Conservation (phyloP, 2,888 invertebrate species). For the Watsonalla binaria region DNA sequence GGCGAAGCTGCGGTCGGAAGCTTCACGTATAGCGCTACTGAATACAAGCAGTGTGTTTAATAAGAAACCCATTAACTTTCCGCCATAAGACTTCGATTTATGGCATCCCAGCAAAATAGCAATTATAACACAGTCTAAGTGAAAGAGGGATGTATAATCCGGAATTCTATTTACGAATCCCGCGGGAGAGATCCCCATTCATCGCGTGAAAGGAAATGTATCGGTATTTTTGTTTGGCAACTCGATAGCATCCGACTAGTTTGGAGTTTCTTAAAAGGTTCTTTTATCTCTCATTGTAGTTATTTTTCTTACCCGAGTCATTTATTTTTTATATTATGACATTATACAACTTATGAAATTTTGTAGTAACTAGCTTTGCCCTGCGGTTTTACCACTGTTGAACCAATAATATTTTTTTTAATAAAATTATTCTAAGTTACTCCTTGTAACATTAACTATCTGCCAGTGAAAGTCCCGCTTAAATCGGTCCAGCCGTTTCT, state of each 20-base stretch:
- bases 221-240: constrained; percentile 45
- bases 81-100: neutral
- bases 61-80: no score
- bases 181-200: constrained; percentile 17
- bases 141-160: constrained; percentile 13
- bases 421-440: no score
- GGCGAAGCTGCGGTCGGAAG: no score
- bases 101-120: constrained; percentile 18
- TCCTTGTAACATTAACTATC: no score
- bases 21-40: no score
- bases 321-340: neutral
- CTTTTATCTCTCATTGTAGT: constrained; percentile 28
- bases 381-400: no score
- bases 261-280: constrained; percentile 46
- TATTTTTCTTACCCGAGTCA: neutral
- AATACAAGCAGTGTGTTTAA: no score
- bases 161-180: constrained; percentile 2
- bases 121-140: constrained; percentile 21
- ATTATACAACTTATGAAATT: no score
- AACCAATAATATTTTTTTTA: no score
- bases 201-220: constrained; percentile 32
- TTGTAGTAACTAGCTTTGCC: no score
- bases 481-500: no score
- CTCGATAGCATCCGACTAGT: constrained; percentile 38
- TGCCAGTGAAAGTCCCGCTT: no score